A percentile compares a stretch with the other conserved stretches of the same genome.
Evolutionary conservation across 2,888 invertebrate species (phyloP).

Genomic region (Chaetoderma sp.): DNA sequence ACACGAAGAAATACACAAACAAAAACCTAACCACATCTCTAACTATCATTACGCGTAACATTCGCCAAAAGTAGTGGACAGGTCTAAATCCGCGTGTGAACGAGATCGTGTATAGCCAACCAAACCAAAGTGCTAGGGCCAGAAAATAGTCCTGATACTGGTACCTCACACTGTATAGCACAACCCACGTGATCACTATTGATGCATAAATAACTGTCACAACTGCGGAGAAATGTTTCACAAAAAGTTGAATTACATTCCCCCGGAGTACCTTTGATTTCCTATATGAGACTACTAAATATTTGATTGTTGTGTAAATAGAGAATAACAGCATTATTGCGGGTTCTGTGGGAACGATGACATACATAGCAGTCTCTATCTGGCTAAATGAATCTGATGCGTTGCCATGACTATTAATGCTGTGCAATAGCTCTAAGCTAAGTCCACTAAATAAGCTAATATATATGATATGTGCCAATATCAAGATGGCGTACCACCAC

Average conservation of each 20-base stretch:
- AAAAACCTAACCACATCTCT: constrained; percentile 61
- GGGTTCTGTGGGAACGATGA: constrained; percentile 50
- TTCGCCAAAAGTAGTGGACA: constrained; percentile 63
- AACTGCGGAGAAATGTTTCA: constrained; percentile 26
- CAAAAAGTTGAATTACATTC: neutral
- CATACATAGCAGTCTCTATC: constrained; percentile 39
- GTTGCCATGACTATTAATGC: constrained; percentile 32
- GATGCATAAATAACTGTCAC: constrained; percentile 44
- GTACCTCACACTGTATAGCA: constrained; percentile 39
- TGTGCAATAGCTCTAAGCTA: constrained; percentile 40
- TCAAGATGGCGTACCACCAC: constrained; percentile 54
- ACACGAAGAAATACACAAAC: constrained; percentile 61
- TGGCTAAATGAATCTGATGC: constrained; percentile 14
- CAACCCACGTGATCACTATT: constrained; percentile 55
- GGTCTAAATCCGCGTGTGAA: constrained; percentile 63
- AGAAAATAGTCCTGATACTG: constrained; percentile 56
- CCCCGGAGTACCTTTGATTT: constrained; percentile 4
- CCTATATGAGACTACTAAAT: constrained; percentile 27
- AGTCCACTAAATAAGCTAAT: constrained; percentile 58
- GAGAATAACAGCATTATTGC: constrained; percentile 44
- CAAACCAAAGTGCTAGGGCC: constrained; percentile 55
- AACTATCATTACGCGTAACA: constrained; percentile 64
- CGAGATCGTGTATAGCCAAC: constrained; percentile 63
- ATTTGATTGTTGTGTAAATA: constrained; percentile 21
- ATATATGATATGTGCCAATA: constrained; percentile 59